Evolutionary conservation across 1,140 invertebrate genomes (phyloP).

Genomic region (Homarus americanus): DNA sequence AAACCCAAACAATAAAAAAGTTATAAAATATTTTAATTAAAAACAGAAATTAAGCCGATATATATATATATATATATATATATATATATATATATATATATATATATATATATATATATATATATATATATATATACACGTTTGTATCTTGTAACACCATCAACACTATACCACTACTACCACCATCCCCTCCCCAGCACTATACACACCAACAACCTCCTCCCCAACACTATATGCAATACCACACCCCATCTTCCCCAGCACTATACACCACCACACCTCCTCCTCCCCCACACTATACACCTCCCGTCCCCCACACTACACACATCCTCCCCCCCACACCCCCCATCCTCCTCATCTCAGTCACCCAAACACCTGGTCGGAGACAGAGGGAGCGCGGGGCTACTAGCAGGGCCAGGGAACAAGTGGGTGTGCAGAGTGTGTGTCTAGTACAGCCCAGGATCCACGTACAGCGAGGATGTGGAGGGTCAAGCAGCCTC

Average conservation of each 20-base stretch:
- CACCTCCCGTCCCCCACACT: neutral
- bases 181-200: no score
- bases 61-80: slow-evolving; percentile 27
- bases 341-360: neutral
- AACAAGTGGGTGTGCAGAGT: neutral
- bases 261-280: no score
- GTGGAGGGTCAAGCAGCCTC: neutral
- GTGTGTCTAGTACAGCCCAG: neutral
- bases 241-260: no score
- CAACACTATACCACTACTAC: no score
- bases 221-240: no score
- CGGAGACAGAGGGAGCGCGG: neutral
- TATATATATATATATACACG: slow-evolving; percentile 44
- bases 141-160: slow-evolving; percentile 26
- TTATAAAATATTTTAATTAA: no score
- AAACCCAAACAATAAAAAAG: no score
- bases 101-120: slow-evolving; percentile 54
- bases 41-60: no score
- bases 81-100: slow-evolving; percentile 52
- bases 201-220: neutral
- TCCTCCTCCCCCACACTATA: no score
- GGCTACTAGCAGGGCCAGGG: neutral
- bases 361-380: neutral
- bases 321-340: neutral
- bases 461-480: neutral